These are phyloP conservation scores for Sarcophaga subvicina DNA, from an alignment of 2,888 invertebrate species.

Conservation along the genomic window DNA sequence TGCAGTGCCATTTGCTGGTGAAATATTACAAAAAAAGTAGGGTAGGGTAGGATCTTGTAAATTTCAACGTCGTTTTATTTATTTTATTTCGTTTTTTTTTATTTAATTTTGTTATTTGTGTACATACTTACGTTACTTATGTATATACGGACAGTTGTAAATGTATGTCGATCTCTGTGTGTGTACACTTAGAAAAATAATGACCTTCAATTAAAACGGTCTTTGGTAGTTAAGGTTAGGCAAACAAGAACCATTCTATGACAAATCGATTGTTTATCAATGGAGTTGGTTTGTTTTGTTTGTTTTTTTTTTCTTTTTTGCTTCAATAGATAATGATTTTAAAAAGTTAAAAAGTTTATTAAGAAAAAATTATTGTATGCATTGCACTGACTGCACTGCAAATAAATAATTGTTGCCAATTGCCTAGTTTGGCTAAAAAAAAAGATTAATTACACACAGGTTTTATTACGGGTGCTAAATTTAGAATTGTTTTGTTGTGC, in stretches of 20 bases:
- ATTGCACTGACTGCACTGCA: background rate
- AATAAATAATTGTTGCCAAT: background rate
- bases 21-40: slow-evolving; percentile 39
- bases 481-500: background rate
- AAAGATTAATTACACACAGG: background rate
- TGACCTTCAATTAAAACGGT: slow-evolving; percentile 52
- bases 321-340: slow-evolving; percentile 24
- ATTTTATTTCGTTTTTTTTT: slow-evolving; percentile 4
- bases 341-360: too few species aligned
- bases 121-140: background rate
- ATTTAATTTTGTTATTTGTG: slow-evolving; percentile 11
- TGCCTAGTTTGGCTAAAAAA: background rate
- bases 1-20: too few species aligned
- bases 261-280: background rate
- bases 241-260: too few species aligned
- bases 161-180: background rate
- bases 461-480: background rate
- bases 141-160: too few species aligned
- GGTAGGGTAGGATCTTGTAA: slow-evolving; percentile 65
- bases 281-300: background rate
- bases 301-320: background rate
- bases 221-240: too few species aligned
- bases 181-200: slow-evolving; percentile 59
- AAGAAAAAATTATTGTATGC: too few species aligned
- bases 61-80: slow-evolving; percentile 30